A percentile compares a stretch with the other conserved stretches of the same genome.
These are phyloP conservation scores for Magallana nippona DNA, from an alignment of 2,888 invertebrate species.

Conservation along the genomic window DNA sequence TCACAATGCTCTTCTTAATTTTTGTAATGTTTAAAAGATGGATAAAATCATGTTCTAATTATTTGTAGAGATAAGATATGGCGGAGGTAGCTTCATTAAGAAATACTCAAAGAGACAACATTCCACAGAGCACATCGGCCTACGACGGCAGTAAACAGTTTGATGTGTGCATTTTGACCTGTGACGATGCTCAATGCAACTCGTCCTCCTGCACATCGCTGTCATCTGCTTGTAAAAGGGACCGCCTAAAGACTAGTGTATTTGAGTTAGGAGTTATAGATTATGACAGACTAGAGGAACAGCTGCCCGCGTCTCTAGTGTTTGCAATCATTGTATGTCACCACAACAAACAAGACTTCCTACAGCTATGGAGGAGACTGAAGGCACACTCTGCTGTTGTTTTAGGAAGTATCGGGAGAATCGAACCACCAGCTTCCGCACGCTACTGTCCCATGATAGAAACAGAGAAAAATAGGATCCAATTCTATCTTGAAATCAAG, in stretches of 20 bases:
- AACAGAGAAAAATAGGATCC: not conserved
- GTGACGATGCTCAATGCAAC: not conserved
- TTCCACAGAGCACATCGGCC: not conserved
- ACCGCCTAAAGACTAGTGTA: not conserved
- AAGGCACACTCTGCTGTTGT: not conserved
- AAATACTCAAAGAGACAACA: too few species aligned
- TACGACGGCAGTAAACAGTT: constrained; percentile 26
- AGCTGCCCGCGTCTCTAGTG: too few species aligned
- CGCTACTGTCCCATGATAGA: not conserved
- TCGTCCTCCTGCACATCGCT: not conserved
- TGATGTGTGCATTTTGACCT: constrained; percentile 28
- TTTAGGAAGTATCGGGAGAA: not conserved
- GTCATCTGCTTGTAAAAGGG: not conserved
- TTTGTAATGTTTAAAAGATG: too few species aligned
- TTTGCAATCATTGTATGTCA: not conserved
- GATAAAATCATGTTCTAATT: too few species aligned
- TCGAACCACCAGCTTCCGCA: not conserved
- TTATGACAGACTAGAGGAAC: too few species aligned
- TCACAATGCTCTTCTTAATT: too few species aligned
- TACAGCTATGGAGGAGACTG: not conserved
- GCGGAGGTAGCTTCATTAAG: not conserved
- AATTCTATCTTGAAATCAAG: not conserved
- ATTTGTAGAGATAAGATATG: not conserved
- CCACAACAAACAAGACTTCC: not conserved
- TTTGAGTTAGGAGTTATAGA: too few species aligned